Evolutionary conservation across 2,113 vertebrate genomes (phyloP).

Genomic region (Stictonetta naevosa): DNA sequence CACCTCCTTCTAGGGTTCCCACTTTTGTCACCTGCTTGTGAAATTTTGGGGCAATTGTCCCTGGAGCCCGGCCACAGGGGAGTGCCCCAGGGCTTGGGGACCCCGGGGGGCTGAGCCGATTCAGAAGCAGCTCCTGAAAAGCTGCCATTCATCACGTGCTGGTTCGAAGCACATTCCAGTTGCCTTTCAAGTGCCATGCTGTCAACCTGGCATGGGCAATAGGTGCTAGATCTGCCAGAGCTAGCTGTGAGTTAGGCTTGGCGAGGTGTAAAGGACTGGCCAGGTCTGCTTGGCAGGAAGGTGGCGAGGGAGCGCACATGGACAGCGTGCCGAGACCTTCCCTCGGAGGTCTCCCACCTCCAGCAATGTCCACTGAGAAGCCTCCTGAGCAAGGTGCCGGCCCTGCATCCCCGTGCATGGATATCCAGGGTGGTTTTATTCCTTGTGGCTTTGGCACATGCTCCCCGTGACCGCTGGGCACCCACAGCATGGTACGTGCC

Average conservation of each 20-base stretch:
- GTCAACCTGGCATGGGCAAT: not conserved
- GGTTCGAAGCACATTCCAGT: not conserved
- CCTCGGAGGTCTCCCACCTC: rapidly evolving
- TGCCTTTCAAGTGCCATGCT: not conserved
- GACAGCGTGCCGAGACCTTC: not conserved
- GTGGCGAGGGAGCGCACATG: rapidly evolving
- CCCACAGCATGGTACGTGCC: rapidly evolving
- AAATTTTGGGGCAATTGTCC: not conserved
- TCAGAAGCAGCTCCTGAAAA: rapidly evolving
- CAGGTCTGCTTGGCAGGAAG: not conserved
- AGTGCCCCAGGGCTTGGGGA: not conserved
- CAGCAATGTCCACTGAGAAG: not conserved
- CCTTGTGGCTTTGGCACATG: not conserved
- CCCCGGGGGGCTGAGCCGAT: not conserved
- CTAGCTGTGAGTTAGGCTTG: not conserved
- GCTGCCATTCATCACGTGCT: rapidly evolving
- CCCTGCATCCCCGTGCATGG: not conserved
- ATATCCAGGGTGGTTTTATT: not conserved
- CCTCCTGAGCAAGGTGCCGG: not conserved
- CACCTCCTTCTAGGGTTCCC: conserved; percentile 25
- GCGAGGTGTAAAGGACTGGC: not conserved
- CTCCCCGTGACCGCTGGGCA: rapidly evolving
- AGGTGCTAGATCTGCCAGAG: not conserved
- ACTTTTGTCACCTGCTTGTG: not conserved
- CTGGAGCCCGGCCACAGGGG: not conserved